Conservation (phyloP, 2,797 vertebrate genomes). For the Pipistrellus pygmaeus region DNA sequence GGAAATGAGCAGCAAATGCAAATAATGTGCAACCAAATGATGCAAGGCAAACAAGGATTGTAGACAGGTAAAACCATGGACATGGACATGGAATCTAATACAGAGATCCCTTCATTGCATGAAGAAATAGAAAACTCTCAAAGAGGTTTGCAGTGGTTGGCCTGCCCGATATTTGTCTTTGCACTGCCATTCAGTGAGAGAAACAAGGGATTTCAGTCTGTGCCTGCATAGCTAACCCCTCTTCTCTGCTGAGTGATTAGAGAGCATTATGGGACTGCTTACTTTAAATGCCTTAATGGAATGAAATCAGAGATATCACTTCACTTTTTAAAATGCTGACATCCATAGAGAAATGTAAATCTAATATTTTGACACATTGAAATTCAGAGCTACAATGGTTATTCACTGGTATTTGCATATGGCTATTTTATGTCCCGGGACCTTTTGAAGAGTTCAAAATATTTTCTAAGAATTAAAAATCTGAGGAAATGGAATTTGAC, state of each 20-base stretch:
- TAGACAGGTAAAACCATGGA: neutral
- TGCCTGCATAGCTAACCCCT: neutral
- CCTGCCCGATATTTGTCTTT: neutral
- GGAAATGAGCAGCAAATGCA: neutral
- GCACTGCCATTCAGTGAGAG: neutral
- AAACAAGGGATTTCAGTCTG: constrained; percentile 33
- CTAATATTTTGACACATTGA: constrained; percentile 60
- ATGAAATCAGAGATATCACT: constrained; percentile 64
- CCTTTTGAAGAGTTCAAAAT: constrained; percentile 67
- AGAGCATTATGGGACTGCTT: constrained; percentile 56
- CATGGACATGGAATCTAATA: neutral
- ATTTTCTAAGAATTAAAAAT: constrained; percentile 65
- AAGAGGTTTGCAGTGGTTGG: neutral
- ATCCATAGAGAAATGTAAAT: constrained; percentile 75
- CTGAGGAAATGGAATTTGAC: constrained; percentile 31
- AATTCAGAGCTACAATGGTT: constrained; percentile 71
- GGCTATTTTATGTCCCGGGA: constrained; percentile 75
- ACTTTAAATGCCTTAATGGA: constrained; percentile 70
- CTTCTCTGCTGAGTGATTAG: constrained; percentile 67
- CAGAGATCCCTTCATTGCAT: neutral
- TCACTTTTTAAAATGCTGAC: constrained; percentile 61
- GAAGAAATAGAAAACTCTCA: constrained; percentile 11
- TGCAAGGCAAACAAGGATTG: accelerated
- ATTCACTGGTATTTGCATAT: constrained; percentile 74
- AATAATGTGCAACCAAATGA: neutral